phyloP scores from a whole-genome alignment of 2,888 invertebrate species.

The Pheosia tremula region DNA sequence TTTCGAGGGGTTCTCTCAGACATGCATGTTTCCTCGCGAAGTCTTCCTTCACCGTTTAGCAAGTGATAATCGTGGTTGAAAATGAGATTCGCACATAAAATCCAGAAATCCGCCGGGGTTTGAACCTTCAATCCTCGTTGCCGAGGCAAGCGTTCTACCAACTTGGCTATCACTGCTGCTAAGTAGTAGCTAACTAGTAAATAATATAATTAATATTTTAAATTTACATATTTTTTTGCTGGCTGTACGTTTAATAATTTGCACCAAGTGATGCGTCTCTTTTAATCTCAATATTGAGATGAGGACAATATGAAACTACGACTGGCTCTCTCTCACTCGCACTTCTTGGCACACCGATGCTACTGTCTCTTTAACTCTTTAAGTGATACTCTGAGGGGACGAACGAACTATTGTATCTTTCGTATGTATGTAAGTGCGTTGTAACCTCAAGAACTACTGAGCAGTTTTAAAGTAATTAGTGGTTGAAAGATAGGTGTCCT shows the following conservation, averaged over 20 bases:
- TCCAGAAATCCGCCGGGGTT: too few species aligned
- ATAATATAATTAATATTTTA: too few species aligned
- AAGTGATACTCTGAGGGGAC: slow-evolving; percentile 7
- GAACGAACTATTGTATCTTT: slow-evolving; percentile 23
- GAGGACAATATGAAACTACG: slow-evolving; percentile 79
- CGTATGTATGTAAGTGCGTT: slow-evolving; percentile 9
- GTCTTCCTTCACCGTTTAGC: too few species aligned
- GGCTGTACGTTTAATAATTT: slow-evolving; percentile 73
- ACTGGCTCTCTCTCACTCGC: slow-evolving; percentile 42
- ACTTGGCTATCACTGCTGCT: too few species aligned
- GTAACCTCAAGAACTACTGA: slow-evolving; percentile 15
- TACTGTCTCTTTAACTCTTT: slow-evolving; percentile 37
- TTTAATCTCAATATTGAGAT: slow-evolving; percentile 84
- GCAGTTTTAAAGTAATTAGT: background rate
- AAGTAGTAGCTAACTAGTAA: too few species aligned
- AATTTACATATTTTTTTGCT: slow-evolving; percentile 43
- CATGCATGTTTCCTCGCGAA: too few species aligned
- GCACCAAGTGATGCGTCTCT: slow-evolving; percentile 80
- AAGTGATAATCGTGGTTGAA: too few species aligned
- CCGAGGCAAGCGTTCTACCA: too few species aligned
- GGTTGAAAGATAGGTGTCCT: too few species aligned
- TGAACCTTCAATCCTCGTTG: too few species aligned
- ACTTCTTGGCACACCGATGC: slow-evolving; percentile 20
- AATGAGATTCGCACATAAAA: too few species aligned
- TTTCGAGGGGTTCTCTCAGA: too few species aligned